These are phyloP conservation scores for Stratiomys singularior DNA, from an alignment of 2,888 invertebrate genomes.

Conservation along the genomic window DNA sequence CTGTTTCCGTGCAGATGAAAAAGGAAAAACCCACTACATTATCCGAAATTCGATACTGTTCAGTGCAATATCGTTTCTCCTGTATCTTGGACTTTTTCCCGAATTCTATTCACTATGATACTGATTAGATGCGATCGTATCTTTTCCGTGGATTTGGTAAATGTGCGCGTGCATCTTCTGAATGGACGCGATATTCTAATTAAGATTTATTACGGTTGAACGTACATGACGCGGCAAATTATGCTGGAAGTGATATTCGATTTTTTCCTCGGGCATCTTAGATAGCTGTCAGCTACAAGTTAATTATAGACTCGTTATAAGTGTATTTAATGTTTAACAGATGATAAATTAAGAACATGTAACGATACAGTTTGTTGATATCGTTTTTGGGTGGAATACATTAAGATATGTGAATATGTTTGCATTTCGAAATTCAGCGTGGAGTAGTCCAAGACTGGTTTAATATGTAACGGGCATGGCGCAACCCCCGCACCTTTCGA, in stretches of 20 bases:
- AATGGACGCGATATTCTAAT: conserved; percentile 16
- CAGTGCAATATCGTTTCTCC: conserved; percentile 31
- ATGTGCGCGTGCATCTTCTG: not conserved
- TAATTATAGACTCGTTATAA: conserved; percentile 37
- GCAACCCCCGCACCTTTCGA: too few species aligned
- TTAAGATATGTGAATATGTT: too few species aligned
- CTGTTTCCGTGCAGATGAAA: not conserved
- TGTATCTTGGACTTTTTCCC: conserved; percentile 8
- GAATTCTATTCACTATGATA: conserved; percentile 15
- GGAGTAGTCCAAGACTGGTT: too few species aligned
- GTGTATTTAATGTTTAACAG: conserved; percentile 34
- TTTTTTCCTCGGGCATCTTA: not conserved
- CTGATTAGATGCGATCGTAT: conserved; percentile 26
- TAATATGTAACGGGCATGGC: too few species aligned
- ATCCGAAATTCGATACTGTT: conserved; percentile 39
- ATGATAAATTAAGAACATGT: conserved; percentile 37
- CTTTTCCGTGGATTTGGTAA: conserved; percentile 4
- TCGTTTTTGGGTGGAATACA: too few species aligned
- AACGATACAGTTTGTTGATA: conserved; percentile 5
- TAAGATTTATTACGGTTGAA: conserved; percentile 39
- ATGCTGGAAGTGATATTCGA: conserved; percentile 19
- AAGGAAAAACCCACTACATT: not conserved
- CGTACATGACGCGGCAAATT: conserved; percentile 38
- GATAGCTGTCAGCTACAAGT: conserved; percentile 25
- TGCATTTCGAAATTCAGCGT: too few species aligned